phyloP scores from a whole-genome alignment of 1,140 invertebrate species.

The Eupeodes corollae region DNA sequence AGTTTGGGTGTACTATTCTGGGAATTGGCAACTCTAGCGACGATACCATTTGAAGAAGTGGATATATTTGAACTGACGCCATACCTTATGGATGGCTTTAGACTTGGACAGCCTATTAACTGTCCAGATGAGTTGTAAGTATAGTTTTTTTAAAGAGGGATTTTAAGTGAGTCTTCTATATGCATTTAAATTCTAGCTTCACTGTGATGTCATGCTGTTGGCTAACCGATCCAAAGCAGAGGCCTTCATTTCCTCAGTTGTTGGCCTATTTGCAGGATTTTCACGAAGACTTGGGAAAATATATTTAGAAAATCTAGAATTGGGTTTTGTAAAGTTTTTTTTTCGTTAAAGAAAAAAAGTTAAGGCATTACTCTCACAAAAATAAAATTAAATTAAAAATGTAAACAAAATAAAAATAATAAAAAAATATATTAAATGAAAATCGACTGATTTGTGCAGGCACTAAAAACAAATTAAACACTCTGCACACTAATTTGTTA shows the following conservation, averaged over 20 bases:
- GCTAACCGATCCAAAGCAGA: conserved; percentile 62
- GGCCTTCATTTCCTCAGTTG: conserved; percentile 75
- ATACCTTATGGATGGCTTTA: conserved; percentile 76
- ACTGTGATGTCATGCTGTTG: conserved; percentile 88
- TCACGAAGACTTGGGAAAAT: conserved; percentile 67
- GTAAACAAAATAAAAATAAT: not conserved
- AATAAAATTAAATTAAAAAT: not conserved
- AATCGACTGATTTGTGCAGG: no score
- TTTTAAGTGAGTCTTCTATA: not conserved
- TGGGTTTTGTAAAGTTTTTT: not conserved
- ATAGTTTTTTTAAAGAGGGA: conserved; percentile 1
- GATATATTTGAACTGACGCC: conserved; percentile 84
- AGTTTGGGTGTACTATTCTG: conserved; percentile 86
- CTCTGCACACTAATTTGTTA: no score
- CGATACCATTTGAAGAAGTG: conserved; percentile 56
- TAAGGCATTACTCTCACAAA: not conserved
- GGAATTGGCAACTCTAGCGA: conserved; percentile 79
- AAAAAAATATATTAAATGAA: not conserved
- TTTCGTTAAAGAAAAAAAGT: not conserved
- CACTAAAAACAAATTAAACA: no score
- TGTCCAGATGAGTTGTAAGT: conserved; percentile 92
- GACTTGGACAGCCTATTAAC: conserved; percentile 79
- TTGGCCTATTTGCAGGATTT: conserved; percentile 80
- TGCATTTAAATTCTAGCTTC: conserved; percentile 51
- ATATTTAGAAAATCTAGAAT: conserved; percentile 45